Percentiles rank a stretch among this genome's conserved stretches.
Conservation (phyloP, 2,888 invertebrate species). For the Drosophila parthenogenetica region DNA sequence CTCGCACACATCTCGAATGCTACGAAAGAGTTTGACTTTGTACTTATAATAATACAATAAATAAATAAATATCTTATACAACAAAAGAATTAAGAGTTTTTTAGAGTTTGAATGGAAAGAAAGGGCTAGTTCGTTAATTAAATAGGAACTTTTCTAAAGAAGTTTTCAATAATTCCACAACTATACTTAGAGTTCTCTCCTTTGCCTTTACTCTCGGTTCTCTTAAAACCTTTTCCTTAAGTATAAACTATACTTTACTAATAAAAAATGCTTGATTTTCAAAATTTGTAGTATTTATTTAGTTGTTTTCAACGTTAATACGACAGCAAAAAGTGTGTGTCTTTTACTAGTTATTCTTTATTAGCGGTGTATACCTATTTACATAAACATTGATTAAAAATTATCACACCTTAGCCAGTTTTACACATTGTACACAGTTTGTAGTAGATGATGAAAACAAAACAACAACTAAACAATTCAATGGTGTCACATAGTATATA, state of each 20-base stretch:
- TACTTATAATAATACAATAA: slow-evolving; percentile 4
- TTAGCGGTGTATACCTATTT: slow-evolving; percentile 47
- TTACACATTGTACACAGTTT: slow-evolving; percentile 24
- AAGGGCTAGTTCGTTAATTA: too few relatives aligned
- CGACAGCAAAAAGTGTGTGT: neutral
- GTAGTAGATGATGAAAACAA: slow-evolving; percentile 1
- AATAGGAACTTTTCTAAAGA: too few relatives aligned
- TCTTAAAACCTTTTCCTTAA: too few relatives aligned
- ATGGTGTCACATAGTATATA: slow-evolving; percentile 20
- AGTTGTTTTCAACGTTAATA: neutral
- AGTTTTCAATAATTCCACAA: too few relatives aligned
- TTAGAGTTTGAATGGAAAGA: too few relatives aligned
- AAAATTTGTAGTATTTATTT: too few relatives aligned
- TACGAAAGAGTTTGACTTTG: slow-evolving; percentile 14
- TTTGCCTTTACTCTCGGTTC: too few relatives aligned
- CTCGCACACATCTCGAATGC: slow-evolving; percentile 9
- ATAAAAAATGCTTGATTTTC: neutral
- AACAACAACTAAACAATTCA: slow-evolving; percentile 29
- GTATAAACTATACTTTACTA: too few relatives aligned
- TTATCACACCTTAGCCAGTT: slow-evolving; percentile 72
- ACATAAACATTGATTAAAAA: slow-evolving; percentile 59
- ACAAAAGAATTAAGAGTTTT: neutral
- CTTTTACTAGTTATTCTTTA: slow-evolving; percentile 32
- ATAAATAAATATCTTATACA: slow-evolving; percentile 8
- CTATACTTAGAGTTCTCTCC: too few relatives aligned